Evolutionary conservation across 1,140 invertebrate genomes (phyloP).

Genomic region (Pomacea maculata): DNA sequence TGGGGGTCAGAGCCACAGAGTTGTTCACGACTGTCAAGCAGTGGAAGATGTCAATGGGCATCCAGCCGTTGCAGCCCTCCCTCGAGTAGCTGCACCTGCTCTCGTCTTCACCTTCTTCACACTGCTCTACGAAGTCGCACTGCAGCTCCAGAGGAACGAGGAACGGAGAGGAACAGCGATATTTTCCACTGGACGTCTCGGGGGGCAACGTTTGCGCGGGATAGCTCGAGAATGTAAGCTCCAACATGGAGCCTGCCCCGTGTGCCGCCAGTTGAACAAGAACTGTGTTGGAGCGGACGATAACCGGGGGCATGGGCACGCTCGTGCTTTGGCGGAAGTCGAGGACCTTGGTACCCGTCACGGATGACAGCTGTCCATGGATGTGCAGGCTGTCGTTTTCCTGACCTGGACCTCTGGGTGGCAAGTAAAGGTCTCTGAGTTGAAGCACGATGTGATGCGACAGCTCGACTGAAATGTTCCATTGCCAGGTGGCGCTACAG

Average conservation of each 20-base stretch:
- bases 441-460: too few relatives aligned
- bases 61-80: neutral
- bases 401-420: too few relatives aligned
- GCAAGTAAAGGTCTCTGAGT: too few relatives aligned
- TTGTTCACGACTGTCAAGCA: neutral
- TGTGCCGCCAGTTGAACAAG: too few relatives aligned
- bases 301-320: too few relatives aligned
- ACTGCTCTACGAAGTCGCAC: constrained; percentile 7
- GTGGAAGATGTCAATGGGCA: neutral
- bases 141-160: neutral
- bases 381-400: too few relatives aligned
- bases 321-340: too few relatives aligned
- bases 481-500: too few relatives aligned
- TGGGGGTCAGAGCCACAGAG: neutral
- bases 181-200: neutral
- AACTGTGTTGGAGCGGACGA: too few relatives aligned
- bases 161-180: constrained; percentile 1
- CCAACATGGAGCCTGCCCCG: neutral
- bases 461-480: too few relatives aligned
- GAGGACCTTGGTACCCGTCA: too few relatives aligned
- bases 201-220: neutral
- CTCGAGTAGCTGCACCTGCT: neutral
- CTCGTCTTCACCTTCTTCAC: constrained; percentile 6
- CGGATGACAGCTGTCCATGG: too few relatives aligned
- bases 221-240: neutral